These are phyloP conservation scores for Lamellibrachia satsuma DNA, from an alignment of 2,888 invertebrate genomes.

Conservation along the genomic window DNA sequence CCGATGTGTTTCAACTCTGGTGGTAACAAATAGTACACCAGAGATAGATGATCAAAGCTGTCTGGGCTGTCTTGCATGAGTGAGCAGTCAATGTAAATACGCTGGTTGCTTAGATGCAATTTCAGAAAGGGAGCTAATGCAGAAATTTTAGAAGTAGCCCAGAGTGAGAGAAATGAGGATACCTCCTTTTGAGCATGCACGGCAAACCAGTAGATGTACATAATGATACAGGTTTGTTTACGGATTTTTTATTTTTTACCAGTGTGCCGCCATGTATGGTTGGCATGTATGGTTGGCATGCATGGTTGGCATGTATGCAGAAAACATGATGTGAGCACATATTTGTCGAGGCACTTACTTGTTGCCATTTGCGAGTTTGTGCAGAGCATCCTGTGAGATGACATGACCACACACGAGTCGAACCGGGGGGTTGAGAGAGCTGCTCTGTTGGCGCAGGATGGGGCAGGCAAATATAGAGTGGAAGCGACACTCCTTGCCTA, in stretches of 20 bases:
- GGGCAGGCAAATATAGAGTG: slow-evolving; percentile 99
- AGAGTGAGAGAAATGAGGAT: neutral
- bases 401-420: slow-evolving; percentile 96
- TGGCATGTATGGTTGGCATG: neutral
- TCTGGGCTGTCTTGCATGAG: neutral
- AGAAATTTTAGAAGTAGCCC: neutral
- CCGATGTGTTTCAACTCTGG: too few relatives aligned
- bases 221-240: too few relatives aligned
- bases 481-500: slow-evolving; percentile 88
- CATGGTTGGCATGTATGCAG: neutral
- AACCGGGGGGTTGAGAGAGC: slow-evolving; percentile 97
- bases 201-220: too few relatives aligned
- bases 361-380: slow-evolving; percentile 90
- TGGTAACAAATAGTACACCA: too few relatives aligned
- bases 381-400: slow-evolving; percentile 94
- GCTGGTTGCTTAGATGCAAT: neutral
- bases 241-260: too few relatives aligned
- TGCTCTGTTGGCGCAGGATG: slow-evolving; percentile 94
- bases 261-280: neutral
- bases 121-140: neutral
- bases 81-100: neutral
- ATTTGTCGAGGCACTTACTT: slow-evolving; percentile 75
- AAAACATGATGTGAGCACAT: neutral
- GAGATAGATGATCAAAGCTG: too few relatives aligned
- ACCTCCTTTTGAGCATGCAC: neutral